Percentiles rank a stretch among this genome's conserved stretches.
These are phyloP conservation scores for Orthonychiurus folsomi DNA, from an alignment of 2,888 invertebrate genomes.

Conservation along the genomic window DNA sequence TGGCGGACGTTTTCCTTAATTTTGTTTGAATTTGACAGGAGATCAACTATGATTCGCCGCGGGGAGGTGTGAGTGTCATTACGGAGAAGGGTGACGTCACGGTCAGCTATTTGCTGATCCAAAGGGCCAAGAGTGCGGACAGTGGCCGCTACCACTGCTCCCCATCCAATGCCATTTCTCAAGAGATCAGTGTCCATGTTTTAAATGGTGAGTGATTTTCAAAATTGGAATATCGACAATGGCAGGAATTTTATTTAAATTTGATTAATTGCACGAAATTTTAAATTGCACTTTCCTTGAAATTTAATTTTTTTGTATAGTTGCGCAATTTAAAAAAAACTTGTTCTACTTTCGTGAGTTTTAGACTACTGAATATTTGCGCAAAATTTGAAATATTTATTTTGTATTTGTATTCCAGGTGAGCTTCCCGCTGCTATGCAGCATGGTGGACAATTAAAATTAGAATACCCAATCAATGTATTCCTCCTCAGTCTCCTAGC, in stretches of 20 bases:
- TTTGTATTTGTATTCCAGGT: constrained; percentile 48
- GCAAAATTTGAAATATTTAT: too few relatives aligned
- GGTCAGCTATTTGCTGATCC: constrained; percentile 78
- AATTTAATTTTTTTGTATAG: too few relatives aligned
- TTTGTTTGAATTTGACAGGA: constrained; percentile 57
- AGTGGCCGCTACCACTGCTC: constrained; percentile 66
- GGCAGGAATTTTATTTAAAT: too few relatives aligned
- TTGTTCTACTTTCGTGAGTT: too few relatives aligned
- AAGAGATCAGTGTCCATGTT: constrained; percentile 84
- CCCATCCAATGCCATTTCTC: constrained; percentile 84
- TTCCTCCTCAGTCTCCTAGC: constrained; percentile 61
- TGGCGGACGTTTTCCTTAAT: too few relatives aligned
- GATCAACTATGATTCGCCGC: constrained; percentile 84
- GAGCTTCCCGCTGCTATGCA: constrained; percentile 82
- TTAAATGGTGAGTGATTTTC: constrained; percentile 73
- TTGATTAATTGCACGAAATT: too few relatives aligned
- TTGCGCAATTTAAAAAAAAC: too few relatives aligned
- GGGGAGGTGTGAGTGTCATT: constrained; percentile 83
- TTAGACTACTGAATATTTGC: too few relatives aligned
- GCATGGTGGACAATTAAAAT: constrained; percentile 61
- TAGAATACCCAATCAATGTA: constrained; percentile 62
- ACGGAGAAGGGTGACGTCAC: constrained; percentile 86
- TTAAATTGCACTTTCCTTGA: too few relatives aligned
- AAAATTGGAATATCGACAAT: too few relatives aligned
- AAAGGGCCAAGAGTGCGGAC: constrained; percentile 75